These are phyloP conservation scores for Acanthosepion pharaonis DNA, from an alignment of 2,888 invertebrate genomes.

Conservation along the genomic window DNA sequence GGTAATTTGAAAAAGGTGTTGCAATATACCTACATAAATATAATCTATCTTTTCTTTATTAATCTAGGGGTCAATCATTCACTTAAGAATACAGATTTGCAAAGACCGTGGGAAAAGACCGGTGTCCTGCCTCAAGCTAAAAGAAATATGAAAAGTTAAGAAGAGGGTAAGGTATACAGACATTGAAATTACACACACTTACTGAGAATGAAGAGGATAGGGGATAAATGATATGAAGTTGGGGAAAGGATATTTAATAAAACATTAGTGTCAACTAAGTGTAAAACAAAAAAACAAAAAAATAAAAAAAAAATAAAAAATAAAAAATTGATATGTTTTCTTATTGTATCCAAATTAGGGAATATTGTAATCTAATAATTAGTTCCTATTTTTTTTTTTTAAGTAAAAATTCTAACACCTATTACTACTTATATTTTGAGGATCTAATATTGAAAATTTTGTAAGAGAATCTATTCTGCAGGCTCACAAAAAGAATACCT, in stretches of 20 bases:
- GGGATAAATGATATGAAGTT: background rate
- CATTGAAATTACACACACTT: background rate
- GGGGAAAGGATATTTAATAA: background rate
- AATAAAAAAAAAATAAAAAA: background rate
- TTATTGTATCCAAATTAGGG: background rate
- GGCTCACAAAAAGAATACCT: too few relatives aligned
- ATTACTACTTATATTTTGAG: background rate
- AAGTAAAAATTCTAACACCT: background rate
- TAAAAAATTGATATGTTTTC: background rate
- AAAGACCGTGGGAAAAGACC: background rate
- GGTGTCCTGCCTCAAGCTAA: background rate
- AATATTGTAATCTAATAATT: background rate
- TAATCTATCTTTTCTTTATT: background rate
- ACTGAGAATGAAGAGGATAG: background rate
- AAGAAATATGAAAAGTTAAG: background rate
- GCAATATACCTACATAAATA: background rate
- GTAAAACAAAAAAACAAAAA: background rate
- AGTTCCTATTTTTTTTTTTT: too few relatives aligned
- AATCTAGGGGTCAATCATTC: background rate
- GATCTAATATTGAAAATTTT: background rate
- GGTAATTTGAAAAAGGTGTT: background rate
- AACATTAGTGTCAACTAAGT: background rate
- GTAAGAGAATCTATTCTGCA: background rate
- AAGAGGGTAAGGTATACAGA: conserved; percentile 4
- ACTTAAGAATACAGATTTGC: background rate